A percentile compares a stretch with the other conserved stretches of the same genome.
Evolutionary conservation across 1,140 invertebrate genomes (phyloP).

Genomic region (Cepaea nemoralis): DNA sequence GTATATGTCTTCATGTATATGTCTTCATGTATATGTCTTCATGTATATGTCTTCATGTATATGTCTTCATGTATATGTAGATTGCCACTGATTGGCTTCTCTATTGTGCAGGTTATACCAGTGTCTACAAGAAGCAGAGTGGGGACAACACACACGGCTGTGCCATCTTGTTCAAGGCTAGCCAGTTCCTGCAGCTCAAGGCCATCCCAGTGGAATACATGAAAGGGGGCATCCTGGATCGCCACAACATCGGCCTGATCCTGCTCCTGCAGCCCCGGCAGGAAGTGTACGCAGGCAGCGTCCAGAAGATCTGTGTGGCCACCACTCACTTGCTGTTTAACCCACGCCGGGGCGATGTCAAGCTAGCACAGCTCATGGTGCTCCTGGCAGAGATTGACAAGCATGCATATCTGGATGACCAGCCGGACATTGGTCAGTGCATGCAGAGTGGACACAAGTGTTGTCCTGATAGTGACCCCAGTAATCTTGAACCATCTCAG

Average conservation of each 20-base stretch:
- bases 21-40: too few relatives aligned
- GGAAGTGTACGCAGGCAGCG: constrained; percentile 17
- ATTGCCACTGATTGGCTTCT: neutral
- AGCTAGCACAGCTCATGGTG: constrained; percentile 84
- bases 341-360: constrained; percentile 86
- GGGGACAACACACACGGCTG: constrained; percentile 83
- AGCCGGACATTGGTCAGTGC: neutral
- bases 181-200: constrained; percentile 76
- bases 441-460: neutral
- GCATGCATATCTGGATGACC: constrained; percentile 43
- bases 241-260: constrained; percentile 90
- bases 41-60: neutral
- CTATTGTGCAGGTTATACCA: constrained; percentile 75
- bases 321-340: constrained; percentile 97
- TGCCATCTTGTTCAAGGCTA: constrained; percentile 83
- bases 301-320: constrained; percentile 79
- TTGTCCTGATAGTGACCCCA: neutral
- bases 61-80: neutral
- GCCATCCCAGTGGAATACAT: constrained; percentile 77
- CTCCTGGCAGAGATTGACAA: constrained; percentile 85
- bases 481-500: neutral
- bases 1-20: too few relatives aligned
- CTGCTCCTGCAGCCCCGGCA: constrained; percentile 76
- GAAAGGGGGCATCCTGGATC: constrained; percentile 77
- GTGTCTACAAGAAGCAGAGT: constrained; percentile 83